Percentiles rank a stretch among this genome's conserved stretches.
phyloP scores from a whole-genome alignment of 1,140 invertebrate species.

The Medauroidea extradentata region DNA sequence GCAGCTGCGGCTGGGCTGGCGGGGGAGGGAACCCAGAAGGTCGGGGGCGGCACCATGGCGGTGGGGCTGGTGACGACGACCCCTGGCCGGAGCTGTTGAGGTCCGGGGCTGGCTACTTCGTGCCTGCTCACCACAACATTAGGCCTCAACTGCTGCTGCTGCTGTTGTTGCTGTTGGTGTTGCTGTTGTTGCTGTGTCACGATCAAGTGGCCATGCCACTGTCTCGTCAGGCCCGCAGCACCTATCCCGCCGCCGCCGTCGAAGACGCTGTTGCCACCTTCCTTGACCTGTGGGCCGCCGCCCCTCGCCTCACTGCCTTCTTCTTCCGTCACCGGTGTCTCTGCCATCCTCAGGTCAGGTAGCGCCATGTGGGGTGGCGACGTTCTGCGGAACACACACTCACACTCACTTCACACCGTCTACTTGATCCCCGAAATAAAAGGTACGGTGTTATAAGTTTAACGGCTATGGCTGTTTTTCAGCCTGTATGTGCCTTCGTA shows the following conservation, averaged over 20 bases:
- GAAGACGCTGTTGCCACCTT: constrained; percentile 49
- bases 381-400: constrained; percentile 19
- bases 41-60: constrained; percentile 20
- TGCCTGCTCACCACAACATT: constrained; percentile 43
- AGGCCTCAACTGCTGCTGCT: constrained; percentile 36
- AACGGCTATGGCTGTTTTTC: too few species aligned
- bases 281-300: constrained; percentile 43
- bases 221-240: background rate
- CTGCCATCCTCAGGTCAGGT: constrained; percentile 18
- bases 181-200: constrained; percentile 23
- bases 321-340: background rate
- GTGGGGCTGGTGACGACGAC: constrained; percentile 46
- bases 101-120: constrained; percentile 49
- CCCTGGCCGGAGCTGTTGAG: constrained; percentile 42
- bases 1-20: constrained; percentile 1
- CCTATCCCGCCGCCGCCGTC: constrained; percentile 42
- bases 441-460: too few species aligned
- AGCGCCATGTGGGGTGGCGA: constrained; percentile 38
- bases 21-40: constrained; percentile 18
- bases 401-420: too few species aligned
- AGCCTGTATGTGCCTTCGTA: too few species aligned
- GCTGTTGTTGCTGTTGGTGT: constrained; percentile 31
- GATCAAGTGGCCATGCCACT: background rate
- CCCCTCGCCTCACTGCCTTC: constrained; percentile 20
- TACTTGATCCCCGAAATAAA: too few species aligned